These are phyloP conservation scores for Poecilus cupreus DNA, from an alignment of 2,888 invertebrate genomes.

Conservation along the genomic window DNA sequence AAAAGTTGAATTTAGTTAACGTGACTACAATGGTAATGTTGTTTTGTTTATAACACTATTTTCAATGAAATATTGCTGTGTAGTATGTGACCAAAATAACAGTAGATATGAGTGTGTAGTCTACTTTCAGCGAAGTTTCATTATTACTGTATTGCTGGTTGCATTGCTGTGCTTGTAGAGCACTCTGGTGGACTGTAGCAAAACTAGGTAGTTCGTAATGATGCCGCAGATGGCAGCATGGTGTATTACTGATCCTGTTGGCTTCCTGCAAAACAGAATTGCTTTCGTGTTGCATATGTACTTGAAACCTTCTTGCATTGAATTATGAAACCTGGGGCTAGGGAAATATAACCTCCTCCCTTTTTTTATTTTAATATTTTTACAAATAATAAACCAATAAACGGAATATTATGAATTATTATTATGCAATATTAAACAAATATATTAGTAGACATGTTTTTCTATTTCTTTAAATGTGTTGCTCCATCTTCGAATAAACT, in stretches of 20 bases:
- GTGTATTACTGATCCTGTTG: not conserved
- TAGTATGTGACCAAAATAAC: constrained; percentile 29
- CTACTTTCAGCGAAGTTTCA: not conserved
- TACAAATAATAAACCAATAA: too few species aligned
- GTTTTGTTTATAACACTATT: not conserved
- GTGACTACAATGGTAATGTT: not conserved
- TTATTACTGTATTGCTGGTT: not conserved
- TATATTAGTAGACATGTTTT: too few species aligned
- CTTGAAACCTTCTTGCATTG: too few species aligned
- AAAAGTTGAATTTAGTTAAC: not conserved
- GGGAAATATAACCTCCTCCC: too few species aligned
- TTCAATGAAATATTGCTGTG: constrained; percentile 7
- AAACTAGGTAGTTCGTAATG: constrained; percentile 17
- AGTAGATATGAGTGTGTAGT: not conserved
- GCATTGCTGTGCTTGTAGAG: not conserved
- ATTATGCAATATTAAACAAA: too few species aligned
- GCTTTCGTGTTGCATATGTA: too few species aligned
- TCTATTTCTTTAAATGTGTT: too few species aligned
- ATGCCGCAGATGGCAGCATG: constrained; percentile 17
- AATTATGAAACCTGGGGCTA: too few species aligned
- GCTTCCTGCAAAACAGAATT: not conserved
- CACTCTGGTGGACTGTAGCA: constrained; percentile 10
- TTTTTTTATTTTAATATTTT: too few species aligned
- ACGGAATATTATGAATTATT: too few species aligned
- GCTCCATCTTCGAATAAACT: too few species aligned